Percentiles rank a stretch among this genome's conserved stretches.
Evolutionary conservation across 2,888 invertebrate genomes (phyloP).

Genomic region (Ophraella communa): DNA sequence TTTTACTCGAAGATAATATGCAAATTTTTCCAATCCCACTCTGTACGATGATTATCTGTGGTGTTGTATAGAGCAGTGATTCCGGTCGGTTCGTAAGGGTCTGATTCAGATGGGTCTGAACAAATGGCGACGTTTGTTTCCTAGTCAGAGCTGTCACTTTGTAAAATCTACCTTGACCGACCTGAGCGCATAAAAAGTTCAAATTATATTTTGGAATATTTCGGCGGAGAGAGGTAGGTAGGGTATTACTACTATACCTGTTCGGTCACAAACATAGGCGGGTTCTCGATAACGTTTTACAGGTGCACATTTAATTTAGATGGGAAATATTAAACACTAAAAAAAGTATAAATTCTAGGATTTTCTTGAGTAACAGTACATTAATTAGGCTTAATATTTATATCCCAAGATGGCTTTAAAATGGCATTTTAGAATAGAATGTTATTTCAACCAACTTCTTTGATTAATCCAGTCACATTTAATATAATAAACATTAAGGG

Average conservation of each 20-base stretch:
- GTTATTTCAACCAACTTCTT: no score
- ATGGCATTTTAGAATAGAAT: no score
- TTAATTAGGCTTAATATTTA: no score
- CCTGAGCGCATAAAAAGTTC: conserved; percentile 32
- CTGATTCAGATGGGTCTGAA: conserved; percentile 32
- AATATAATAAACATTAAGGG: no score
- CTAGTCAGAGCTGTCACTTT: conserved; percentile 39
- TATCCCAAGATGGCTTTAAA: no score
- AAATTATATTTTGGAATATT: conserved; percentile 38
- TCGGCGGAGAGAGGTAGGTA: conserved; percentile 32
- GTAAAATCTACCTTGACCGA: conserved; percentile 37
- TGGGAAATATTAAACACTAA: neutral
- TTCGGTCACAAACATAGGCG: conserved; percentile 16
- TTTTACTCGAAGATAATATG: conserved; percentile 4
- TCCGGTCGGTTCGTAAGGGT: conserved; percentile 30
- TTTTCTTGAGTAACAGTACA: no score
- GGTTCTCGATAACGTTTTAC: neutral
- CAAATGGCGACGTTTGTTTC: conserved; percentile 39
- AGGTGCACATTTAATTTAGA: neutral
- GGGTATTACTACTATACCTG: no score
- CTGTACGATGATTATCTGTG: conserved; percentile 26
- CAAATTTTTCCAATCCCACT: conserved; percentile 16
- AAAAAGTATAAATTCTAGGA: neutral
- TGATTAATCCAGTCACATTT: no score
- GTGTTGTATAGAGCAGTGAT: conserved; percentile 30